Evolutionary conservation across 2,113 vertebrate species (phyloP).

Genomic region (Sylvilagus bachmani): DNA sequence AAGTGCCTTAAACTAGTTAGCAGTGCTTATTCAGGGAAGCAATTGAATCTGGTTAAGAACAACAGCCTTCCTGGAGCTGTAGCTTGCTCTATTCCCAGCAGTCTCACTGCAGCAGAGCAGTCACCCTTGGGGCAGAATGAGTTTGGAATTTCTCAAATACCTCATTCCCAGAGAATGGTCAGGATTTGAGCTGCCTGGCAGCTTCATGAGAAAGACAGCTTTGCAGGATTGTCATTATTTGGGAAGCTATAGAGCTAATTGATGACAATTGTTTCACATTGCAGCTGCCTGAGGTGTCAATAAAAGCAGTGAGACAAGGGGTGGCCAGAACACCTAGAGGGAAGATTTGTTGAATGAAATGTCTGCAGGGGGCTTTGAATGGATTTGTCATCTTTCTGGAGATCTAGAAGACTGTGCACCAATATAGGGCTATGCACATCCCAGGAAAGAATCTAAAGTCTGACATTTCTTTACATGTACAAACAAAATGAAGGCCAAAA

Average conservation of each 20-base stretch:
- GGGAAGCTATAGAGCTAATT: not conserved
- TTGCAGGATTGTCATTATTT: not conserved
- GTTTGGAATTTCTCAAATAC: not conserved
- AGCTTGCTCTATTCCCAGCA: not conserved
- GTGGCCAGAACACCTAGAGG: not conserved
- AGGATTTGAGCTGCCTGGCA: too few relatives aligned
- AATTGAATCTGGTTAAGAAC: not conserved
- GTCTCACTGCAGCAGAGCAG: not conserved
- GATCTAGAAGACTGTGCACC: not conserved
- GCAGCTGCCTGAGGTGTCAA: not conserved
- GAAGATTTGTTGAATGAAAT: not conserved
- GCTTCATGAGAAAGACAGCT: not conserved
- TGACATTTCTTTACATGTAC: not conserved
- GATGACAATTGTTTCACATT: not conserved
- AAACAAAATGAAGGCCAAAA: not conserved
- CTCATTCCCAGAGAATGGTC: not conserved
- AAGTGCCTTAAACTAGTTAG: not conserved
- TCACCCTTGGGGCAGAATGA: not conserved
- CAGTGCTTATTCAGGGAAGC: not conserved
- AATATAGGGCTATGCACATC: not conserved
- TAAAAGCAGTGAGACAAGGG: not conserved
- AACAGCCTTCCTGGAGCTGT: not conserved
- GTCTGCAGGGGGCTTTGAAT: not conserved
- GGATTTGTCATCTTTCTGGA: not conserved
- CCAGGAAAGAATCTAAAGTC: not conserved